A percentile compares a stretch with the other conserved stretches of the same genome.
Conservation (phyloP, 2,113 vertebrate genomes). For the Xiphophorus couchianus region DNA sequence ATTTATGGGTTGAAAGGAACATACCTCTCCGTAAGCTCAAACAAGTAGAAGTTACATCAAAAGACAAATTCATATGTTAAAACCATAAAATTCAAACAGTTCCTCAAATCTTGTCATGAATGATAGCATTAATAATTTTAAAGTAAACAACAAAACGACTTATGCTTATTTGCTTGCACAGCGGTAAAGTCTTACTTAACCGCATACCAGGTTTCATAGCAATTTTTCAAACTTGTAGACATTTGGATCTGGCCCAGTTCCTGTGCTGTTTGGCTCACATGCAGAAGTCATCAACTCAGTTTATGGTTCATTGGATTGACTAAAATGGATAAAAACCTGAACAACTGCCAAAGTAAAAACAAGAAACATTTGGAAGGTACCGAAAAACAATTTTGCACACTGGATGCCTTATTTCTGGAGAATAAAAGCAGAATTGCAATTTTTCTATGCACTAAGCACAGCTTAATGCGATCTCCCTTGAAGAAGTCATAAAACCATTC, state of each 20-base stretch:
- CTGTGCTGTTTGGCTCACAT: conserved; percentile 17
- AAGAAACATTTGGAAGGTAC: not conserved
- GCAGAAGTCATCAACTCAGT: conserved; percentile 11
- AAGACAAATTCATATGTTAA: not conserved
- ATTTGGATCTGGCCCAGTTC: conserved; percentile 9
- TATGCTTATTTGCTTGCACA: not conserved
- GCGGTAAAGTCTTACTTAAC: not conserved
- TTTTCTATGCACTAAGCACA: not conserved
- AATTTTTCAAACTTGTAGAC: conserved; percentile 6
- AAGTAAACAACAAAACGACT: conserved; percentile 1
- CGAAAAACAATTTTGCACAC: not conserved
- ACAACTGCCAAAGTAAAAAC: conserved; percentile 18
- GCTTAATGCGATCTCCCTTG: not conserved
- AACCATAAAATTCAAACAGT: not conserved
- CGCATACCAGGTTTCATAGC: not conserved
- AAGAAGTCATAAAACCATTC: not conserved
- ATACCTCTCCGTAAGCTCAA: not conserved
- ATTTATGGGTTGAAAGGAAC: not conserved
- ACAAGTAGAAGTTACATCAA: not conserved
- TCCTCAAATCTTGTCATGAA: not conserved
- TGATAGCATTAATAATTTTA: not conserved
- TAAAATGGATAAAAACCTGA: not conserved
- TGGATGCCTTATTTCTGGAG: not conserved
- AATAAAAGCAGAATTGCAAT: not conserved
- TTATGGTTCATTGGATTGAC: conserved; percentile 30